Conservation (phyloP, 92 coral and sea anemone species). For the Galaxea fascicularis region DNA sequence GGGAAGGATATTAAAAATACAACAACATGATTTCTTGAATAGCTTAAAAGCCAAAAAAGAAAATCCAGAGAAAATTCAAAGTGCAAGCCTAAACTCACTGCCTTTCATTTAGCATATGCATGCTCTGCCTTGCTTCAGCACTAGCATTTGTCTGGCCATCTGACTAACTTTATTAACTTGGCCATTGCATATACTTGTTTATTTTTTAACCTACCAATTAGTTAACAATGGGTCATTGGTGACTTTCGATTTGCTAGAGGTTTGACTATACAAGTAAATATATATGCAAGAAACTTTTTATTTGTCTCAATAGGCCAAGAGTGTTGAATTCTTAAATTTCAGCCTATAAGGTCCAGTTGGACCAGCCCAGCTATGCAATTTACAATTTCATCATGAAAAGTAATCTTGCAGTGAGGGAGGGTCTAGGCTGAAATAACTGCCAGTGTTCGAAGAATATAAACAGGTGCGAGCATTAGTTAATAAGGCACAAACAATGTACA, state of each 20-base stretch:
- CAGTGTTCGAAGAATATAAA: too few species aligned
- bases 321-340: neutral
- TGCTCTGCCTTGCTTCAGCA: constrained; percentile 18
- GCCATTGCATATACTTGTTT: too few species aligned
- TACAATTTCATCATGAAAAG: too few species aligned
- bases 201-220: neutral
- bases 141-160: neutral
- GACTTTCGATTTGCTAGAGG: neutral
- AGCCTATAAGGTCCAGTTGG: too few species aligned
- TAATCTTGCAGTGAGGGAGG: too few species aligned
- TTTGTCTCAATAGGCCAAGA: neutral
- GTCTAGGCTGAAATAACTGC: too few species aligned
- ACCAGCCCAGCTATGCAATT: too few species aligned
- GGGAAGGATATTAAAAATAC: neutral
- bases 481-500: too few species aligned
- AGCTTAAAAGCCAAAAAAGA: neutral
- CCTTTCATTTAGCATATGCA: too few species aligned
- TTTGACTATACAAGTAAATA: neutral
- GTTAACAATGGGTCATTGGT: neutral
- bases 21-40: constrained; percentile 12
- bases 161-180: neutral
- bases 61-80: neutral
- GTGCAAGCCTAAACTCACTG: constrained; percentile 9
- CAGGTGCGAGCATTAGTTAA: too few species aligned
- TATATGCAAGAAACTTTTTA: neutral